A percentile compares a stretch with the other conserved stretches of the same genome.
phyloP scores from a whole-genome alignment of 2,113 vertebrate genomes.

The Oryzias melastigma region DNA sequence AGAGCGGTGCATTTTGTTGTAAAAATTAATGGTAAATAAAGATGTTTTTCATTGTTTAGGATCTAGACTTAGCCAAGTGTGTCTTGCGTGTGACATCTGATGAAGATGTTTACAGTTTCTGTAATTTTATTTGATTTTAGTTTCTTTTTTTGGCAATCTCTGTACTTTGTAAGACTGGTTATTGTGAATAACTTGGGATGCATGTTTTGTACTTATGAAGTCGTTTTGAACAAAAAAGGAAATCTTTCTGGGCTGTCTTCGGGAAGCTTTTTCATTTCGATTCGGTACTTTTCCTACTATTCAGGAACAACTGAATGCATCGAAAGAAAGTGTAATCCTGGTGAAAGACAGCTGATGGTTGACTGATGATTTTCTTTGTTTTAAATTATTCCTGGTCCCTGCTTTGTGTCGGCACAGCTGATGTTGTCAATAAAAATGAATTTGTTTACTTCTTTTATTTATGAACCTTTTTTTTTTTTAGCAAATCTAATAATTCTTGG shows the following conservation, averaged over 20 bases:
- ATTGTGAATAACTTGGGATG: constrained; percentile 66
- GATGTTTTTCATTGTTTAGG: constrained; percentile 52
- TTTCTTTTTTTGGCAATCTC: constrained; percentile 56
- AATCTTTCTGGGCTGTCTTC: constrained; percentile 50
- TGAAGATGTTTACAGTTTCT: constrained; percentile 64
- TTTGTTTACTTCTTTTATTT: constrained; percentile 50
- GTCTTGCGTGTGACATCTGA: constrained; percentile 66
- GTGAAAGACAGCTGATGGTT: constrained; percentile 37
- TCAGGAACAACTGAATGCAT: constrained; percentile 37
- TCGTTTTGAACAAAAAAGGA: constrained; percentile 27
- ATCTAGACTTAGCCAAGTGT: constrained; percentile 64
- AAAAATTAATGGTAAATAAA: constrained; percentile 58
- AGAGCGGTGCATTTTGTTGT: constrained; percentile 55
- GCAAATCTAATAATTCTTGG: background rate
- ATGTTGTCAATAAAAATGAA: constrained; percentile 75
- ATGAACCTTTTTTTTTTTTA: constrained; percentile 2
- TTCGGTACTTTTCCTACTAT: constrained; percentile 54
- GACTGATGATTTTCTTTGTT: constrained; percentile 59
- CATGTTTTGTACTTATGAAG: constrained; percentile 72
- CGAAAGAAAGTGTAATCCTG: constrained; percentile 15
- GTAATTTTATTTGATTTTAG: constrained; percentile 44
- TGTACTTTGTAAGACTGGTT: constrained; percentile 62
- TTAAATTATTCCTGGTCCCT: constrained; percentile 59
- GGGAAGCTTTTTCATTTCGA: constrained; percentile 40
- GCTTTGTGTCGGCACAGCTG: constrained; percentile 70